phyloP scores from a whole-genome alignment of 2,113 vertebrate genomes.

The Ctenomys sociabilis region DNA sequence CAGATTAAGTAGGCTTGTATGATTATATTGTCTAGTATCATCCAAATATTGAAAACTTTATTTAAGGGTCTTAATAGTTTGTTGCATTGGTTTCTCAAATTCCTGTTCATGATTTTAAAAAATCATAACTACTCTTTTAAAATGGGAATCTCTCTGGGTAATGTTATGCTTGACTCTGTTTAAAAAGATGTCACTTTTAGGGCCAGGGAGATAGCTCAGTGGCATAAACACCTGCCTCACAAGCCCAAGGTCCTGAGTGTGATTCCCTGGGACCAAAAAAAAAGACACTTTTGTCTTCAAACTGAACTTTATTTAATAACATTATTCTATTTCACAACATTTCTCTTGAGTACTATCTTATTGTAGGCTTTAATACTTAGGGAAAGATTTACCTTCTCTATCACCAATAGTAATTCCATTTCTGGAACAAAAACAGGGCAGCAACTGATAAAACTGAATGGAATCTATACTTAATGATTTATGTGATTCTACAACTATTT shows the following conservation, averaged over 20 bases:
- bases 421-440: background rate
- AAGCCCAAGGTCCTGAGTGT: too few species aligned
- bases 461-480: constrained; percentile 21
- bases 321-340: constrained; percentile 71
- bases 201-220: too few species aligned
- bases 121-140: constrained; percentile 27
- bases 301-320: constrained; percentile 67
- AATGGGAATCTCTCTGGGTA: background rate
- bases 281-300: constrained; percentile 67
- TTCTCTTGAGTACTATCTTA: constrained; percentile 67
- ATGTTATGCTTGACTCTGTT: constrained; percentile 55
- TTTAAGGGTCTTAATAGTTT: constrained; percentile 1
- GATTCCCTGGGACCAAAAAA: background rate
- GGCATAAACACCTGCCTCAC: too few species aligned
- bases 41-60: background rate
- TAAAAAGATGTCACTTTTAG: constrained; percentile 31
- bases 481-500: background rate
- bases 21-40: background rate
- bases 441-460: background rate
- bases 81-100: constrained; percentile 27
- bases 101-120: constrained; percentile 22
- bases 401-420: background rate
- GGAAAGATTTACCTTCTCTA: background rate
- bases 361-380: background rate
- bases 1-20: background rate